phyloP scores from a whole-genome alignment of 2,797 vertebrate species.

The Pyrocephalus nanus region DNA sequence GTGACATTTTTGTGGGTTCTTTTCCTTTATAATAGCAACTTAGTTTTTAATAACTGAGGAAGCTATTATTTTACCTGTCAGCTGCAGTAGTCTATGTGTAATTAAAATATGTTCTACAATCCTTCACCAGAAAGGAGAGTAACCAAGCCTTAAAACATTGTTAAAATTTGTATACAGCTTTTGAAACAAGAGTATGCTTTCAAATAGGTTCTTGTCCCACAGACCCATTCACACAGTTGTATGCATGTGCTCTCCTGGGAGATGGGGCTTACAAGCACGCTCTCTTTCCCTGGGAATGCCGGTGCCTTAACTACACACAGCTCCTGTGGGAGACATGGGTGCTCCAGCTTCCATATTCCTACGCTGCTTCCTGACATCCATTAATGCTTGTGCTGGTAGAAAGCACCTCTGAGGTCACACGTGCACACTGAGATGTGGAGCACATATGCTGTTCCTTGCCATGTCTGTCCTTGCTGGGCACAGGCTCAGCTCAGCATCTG shows the following conservation, averaged over 20 bases:
- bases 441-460: accelerated
- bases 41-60: not conserved
- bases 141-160: not conserved
- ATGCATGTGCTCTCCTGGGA: accelerated
- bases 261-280: not conserved
- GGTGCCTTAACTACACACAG: not conserved
- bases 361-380: accelerated
- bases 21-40: not conserved
- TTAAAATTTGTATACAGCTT: not conserved
- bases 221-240: not conserved
- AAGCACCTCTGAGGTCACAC: accelerated
- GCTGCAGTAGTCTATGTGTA: not conserved
- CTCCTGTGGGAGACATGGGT: not conserved
- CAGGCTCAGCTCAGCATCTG: accelerated
- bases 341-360: not conserved
- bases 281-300: accelerated
- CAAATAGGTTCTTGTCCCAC: not conserved
- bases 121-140: not conserved
- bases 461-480: not conserved
- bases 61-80: not conserved
- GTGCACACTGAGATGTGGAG: accelerated
- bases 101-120: not conserved
- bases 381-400: accelerated
- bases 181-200: not conserved
- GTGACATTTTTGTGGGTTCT: not conserved